Percentiles rank a stretch among this genome's conserved stretches.
Evolutionary conservation across 92 coral and sea anemone genomes (phyloP).

Genomic region (Palythoa caribaeorum): DNA sequence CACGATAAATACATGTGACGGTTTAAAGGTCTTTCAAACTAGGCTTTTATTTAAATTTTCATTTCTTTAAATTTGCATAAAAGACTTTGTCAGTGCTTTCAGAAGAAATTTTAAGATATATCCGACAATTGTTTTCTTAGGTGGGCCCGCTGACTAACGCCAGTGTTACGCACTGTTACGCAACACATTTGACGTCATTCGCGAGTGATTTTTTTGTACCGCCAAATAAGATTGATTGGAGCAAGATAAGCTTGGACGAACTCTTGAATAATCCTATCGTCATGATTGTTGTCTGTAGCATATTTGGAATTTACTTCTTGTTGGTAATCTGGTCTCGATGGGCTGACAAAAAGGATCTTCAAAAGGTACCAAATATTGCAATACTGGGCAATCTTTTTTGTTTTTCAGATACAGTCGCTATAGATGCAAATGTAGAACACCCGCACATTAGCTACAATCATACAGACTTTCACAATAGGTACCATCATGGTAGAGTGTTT

Average conservation of each 20-base stretch:
- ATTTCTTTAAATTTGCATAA: background rate
- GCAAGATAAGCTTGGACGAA: constrained; percentile 82
- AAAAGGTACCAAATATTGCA: constrained; percentile 68
- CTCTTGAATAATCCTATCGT: constrained; percentile 91
- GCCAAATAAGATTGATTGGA: constrained; percentile 96
- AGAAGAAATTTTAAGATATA: background rate
- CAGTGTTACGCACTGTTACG: constrained; percentile 75
- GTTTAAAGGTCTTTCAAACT: too few species aligned
- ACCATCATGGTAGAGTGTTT: background rate
- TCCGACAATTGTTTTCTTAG: constrained; percentile 34
- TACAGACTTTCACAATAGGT: background rate
- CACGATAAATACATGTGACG: too few species aligned
- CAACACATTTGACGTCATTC: constrained; percentile 89
- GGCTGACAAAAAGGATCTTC: constrained; percentile 93
- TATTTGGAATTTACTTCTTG: constrained; percentile 83
- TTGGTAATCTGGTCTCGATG: constrained; percentile 92
- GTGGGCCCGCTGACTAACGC: constrained; percentile 86
- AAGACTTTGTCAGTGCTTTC: background rate
- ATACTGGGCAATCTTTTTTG: too few species aligned
- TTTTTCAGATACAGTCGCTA: background rate
- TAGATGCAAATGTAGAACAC: background rate
- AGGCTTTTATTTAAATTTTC: too few species aligned
- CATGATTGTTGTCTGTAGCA: constrained; percentile 85
- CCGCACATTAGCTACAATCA: background rate
- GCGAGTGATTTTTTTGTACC: constrained; percentile 95